Evolutionary conservation across 1,140 invertebrate species (phyloP).

Genomic region (Pristionchus pacificus): DNA sequence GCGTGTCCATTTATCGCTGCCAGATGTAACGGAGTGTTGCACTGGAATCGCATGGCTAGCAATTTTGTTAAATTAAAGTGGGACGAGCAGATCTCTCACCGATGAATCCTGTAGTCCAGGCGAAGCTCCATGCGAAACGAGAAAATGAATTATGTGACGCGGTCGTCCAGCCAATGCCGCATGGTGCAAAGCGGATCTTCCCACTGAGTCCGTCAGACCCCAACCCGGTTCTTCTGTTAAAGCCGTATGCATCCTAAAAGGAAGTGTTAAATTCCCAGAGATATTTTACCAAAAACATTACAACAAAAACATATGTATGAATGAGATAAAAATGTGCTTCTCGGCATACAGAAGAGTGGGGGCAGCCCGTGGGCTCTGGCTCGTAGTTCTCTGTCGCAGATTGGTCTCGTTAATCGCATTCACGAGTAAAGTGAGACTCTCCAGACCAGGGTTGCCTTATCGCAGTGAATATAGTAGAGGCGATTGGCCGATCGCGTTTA

Average conservation of each 20-base stretch:
- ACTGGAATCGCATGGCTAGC: not conserved
- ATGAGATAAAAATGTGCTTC: no score
- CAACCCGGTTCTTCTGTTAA: not conserved
- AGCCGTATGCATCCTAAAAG: no score
- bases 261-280: no score
- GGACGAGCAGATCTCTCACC: no score
- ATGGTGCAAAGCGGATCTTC: not conserved
- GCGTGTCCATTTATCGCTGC: not conserved
- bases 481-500: not conserved
- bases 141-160: not conserved
- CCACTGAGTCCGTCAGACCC: not conserved
- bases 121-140: not conserved
- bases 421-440: not conserved
- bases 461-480: not conserved
- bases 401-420: not conserved
- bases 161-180: no score
- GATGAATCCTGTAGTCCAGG: not conserved
- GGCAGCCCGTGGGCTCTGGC: not conserved
- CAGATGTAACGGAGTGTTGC: not conserved
- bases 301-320: no score
- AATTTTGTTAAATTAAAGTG: not conserved
- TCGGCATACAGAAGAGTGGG: no score
- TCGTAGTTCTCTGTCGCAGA: not conserved
- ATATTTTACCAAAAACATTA: no score
- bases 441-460: not conserved